Evolutionary conservation across 2,113 vertebrate genomes (phyloP).

Genomic region (Dunckerocampus dactyliophorus): DNA sequence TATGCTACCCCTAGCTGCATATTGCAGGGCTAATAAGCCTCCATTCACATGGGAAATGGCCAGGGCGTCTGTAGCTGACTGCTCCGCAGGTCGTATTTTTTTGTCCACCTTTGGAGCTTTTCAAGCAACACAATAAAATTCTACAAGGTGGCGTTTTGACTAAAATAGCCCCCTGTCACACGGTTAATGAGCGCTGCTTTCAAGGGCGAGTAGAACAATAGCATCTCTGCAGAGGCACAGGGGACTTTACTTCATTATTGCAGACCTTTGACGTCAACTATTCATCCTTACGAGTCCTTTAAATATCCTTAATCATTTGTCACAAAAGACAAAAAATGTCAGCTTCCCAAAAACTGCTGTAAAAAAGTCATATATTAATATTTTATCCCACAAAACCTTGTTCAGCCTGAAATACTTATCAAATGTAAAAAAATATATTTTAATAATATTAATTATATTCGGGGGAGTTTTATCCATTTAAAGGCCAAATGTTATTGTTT

Average conservation of each 20-base stretch:
- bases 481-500: too few relatives aligned
- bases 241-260: neutral
- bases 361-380: too few relatives aligned
- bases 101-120: neutral
- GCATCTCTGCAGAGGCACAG: neutral
- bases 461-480: too few relatives aligned
- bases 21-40: neutral
- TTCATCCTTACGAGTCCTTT: too few relatives aligned
- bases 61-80: neutral
- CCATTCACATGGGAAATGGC: neutral
- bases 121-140: neutral
- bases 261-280: neutral
- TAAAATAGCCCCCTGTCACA: neutral
- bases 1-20: neutral
- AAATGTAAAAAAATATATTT: too few relatives aligned
- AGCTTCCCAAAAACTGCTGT: too few relatives aligned
- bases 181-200: neutral
- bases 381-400: too few relatives aligned
- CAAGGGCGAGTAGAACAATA: neutral
- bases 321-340: too few relatives aligned
- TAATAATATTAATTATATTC: too few relatives aligned
- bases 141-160: neutral
- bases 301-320: too few relatives aligned
- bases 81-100: neutral
- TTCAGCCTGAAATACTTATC: neutral